Evolutionary conservation across 2,113 vertebrate genomes (phyloP).

Genomic region (Prionailurus viverrinus): DNA sequence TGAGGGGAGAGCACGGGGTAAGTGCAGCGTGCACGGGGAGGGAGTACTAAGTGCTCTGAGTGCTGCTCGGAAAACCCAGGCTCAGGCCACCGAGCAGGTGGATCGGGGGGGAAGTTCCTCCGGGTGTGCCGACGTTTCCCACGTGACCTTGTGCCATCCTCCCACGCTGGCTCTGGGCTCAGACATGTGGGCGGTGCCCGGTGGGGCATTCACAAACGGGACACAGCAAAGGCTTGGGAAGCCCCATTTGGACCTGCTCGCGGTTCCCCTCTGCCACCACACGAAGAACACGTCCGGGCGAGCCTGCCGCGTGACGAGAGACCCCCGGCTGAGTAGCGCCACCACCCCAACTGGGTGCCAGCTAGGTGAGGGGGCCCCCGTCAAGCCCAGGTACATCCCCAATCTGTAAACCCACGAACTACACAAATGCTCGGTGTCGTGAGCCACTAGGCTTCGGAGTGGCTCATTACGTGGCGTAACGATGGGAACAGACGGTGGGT

Average conservation of each 20-base stretch:
- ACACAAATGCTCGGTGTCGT: not conserved
- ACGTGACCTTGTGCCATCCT: not conserved
- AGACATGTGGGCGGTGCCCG: not conserved
- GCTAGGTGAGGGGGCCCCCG: not conserved
- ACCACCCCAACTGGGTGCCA: not conserved
- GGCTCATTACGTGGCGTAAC: not conserved
- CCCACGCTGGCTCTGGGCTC: not conserved
- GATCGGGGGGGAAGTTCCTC: not conserved
- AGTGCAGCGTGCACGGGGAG: not conserved
- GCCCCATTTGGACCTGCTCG: not conserved
- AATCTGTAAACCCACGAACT: not conserved
- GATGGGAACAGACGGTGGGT: not conserved
- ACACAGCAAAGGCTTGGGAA: not conserved
- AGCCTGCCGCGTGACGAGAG: not conserved
- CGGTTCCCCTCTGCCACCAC: not conserved
- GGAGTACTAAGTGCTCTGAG: not conserved
- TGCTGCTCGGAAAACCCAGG: not conserved
- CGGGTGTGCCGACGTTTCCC: not conserved
- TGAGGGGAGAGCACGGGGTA: too few relatives aligned
- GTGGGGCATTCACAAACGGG: not conserved
- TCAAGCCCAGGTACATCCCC: not conserved
- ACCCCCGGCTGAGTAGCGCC: not conserved
- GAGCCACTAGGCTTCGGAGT: not conserved
- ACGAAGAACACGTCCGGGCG: not conserved
- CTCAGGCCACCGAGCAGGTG: not conserved